These are phyloP conservation scores for Phacellophora camtschatica DNA, from an alignment of 30 jellyfish, hydroid and myxozoan species.

Conservation along the genomic window DNA sequence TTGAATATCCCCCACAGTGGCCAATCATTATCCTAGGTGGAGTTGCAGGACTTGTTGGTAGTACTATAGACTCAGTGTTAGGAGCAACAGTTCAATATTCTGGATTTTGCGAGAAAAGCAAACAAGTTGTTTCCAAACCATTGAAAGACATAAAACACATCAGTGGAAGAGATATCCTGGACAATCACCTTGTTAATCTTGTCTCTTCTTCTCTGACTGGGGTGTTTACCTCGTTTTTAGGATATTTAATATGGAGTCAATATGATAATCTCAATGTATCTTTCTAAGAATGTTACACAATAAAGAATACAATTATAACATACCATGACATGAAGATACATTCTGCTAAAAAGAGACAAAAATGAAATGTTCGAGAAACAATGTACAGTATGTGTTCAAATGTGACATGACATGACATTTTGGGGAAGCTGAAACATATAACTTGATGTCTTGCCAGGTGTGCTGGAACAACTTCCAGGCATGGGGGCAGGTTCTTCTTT, in stretches of 20 bases:
- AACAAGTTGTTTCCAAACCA: constrained; percentile 71
- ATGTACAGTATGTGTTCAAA: no score
- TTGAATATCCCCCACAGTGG: constrained; percentile 81
- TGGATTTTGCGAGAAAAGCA: constrained; percentile 66
- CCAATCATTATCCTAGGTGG: constrained; percentile 51
- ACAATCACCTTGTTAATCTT: constrained; percentile 60
- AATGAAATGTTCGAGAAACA: no score
- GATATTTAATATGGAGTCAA: constrained; percentile 62
- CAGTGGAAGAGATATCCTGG: constrained; percentile 56
- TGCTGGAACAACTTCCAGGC: no score
- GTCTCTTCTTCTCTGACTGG: constrained; percentile 75
- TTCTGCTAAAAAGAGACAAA: no score
- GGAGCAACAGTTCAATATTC: constrained; percentile 91
- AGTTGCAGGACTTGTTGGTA: constrained; percentile 81
- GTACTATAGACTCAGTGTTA: constrained; percentile 69
- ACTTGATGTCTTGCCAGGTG: no score
- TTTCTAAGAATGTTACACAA: no score
- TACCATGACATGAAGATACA: no score
- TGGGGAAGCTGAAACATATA: no score
- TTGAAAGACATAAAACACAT: constrained; percentile 47
- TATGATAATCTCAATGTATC: no score
- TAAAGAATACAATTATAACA: no score
- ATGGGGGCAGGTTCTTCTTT: no score
- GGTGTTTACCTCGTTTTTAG: constrained; percentile 44
- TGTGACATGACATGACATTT: no score